Evolutionary conservation across 2,888 invertebrate genomes (phyloP).

Genomic region (Coecobrya sp.): DNA sequence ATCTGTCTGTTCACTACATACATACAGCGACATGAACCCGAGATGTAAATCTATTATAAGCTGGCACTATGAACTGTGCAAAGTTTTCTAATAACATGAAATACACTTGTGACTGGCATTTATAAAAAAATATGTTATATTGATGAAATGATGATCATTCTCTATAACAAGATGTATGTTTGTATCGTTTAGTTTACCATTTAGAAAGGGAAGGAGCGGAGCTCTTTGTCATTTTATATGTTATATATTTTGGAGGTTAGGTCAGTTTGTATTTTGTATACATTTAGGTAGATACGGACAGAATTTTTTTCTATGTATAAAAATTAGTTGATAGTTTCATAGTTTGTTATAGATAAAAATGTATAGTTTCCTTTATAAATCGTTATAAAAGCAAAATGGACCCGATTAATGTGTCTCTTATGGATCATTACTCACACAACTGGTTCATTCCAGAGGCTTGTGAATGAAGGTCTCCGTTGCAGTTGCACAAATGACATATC

Average conservation of each 20-base stretch:
- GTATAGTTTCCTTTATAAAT: neutral
- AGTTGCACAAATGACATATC: constrained; percentile 73
- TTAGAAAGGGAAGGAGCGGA: neutral
- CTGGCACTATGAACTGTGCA: too few relatives aligned
- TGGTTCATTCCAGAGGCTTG: neutral
- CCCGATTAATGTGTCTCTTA: neutral
- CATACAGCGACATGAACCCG: neutral
- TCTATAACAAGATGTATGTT: neutral
- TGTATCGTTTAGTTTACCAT: neutral
- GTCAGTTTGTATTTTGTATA: constrained; percentile 7
- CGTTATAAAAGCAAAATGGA: neutral
- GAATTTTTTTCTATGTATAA: too few relatives aligned
- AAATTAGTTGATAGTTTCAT: neutral
- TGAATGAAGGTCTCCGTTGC: constrained; percentile 23
- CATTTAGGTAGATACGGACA: neutral
- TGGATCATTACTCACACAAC: neutral
- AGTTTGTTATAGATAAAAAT: neutral
- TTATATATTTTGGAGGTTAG: neutral
- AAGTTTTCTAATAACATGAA: too few relatives aligned
- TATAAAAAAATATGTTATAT: too few relatives aligned
- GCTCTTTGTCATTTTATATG: neutral
- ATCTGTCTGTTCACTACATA: neutral
- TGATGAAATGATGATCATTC: neutral
- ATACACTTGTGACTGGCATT: too few relatives aligned
- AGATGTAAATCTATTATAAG: too few relatives aligned